Conservation (phyloP, 2,113 vertebrate species). For the Laterallus jamaicensis region DNA sequence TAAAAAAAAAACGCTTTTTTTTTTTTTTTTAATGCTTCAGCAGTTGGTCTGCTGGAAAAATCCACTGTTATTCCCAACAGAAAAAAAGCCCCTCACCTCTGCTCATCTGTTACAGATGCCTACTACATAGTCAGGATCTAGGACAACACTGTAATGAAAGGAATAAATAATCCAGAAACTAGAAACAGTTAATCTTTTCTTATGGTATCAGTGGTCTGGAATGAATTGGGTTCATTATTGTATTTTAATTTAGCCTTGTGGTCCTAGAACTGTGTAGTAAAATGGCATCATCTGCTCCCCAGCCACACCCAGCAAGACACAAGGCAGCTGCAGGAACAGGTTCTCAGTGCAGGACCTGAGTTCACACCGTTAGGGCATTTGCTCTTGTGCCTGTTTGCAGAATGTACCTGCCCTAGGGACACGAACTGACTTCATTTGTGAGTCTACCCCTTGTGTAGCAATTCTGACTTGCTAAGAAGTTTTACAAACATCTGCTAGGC, state of each 20-base stretch:
- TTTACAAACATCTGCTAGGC: not conserved
- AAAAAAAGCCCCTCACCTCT: not conserved
- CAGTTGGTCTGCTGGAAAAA: not conserved
- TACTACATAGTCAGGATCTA: not conserved
- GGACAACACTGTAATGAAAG: not conserved
- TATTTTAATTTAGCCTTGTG: not conserved
- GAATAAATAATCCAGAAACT: not conserved
- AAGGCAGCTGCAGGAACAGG: not conserved
- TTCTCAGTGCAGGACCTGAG: not conserved
- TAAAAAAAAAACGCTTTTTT: not conserved
- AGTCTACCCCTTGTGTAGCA: not conserved
- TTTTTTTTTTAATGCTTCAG: not conserved
- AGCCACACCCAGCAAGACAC: not conserved
- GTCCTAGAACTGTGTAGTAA: not conserved
- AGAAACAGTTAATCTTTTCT: not conserved
- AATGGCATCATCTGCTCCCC: fast-evolving
- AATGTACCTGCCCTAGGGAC: not conserved
- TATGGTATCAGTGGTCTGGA: not conserved
- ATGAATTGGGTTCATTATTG: not conserved
- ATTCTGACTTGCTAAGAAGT: not conserved
- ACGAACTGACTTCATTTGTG: not conserved
- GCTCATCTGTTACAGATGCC: not conserved
- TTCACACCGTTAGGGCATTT: not conserved
- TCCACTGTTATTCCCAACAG: not conserved
- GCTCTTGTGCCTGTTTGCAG: not conserved